Evolutionary conservation across 2,888 invertebrate species (phyloP).

Genomic region (Odiellus spinosus): DNA sequence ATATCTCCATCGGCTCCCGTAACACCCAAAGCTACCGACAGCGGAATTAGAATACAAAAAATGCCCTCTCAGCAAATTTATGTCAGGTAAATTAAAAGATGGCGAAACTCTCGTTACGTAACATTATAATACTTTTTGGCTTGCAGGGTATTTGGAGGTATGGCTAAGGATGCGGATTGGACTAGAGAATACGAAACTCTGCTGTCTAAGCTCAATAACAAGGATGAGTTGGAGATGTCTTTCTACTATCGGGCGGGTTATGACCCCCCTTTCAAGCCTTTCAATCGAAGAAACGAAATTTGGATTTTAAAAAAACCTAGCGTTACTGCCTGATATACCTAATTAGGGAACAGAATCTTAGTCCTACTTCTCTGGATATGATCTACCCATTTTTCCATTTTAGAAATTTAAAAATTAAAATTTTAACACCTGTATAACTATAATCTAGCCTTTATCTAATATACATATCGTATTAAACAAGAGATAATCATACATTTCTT

Average conservation of each 20-base stretch:
- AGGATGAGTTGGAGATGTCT: slow-evolving; percentile 14
- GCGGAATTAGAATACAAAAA: slow-evolving; percentile 18
- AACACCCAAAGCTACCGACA: slow-evolving; percentile 18
- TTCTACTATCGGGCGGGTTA: slow-evolving; percentile 27
- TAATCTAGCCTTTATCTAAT: no score
- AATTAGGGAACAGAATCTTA: no score
- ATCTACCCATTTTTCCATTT: no score
- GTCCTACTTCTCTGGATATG: no score
- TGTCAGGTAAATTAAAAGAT: slow-evolving; percentile 18
- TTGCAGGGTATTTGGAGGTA: slow-evolving; percentile 21
- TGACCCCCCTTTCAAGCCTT: slow-evolving; percentile 28
- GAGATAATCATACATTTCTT: no score
- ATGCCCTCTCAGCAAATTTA: slow-evolving; percentile 18
- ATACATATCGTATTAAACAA: no score
- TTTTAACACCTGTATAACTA: no score
- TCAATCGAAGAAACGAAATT: slow-evolving; percentile 28
- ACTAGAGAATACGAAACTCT: slow-evolving; percentile 16
- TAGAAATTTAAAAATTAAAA: no score
- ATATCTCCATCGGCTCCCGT: slow-evolving; percentile 18
- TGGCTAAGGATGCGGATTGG: slow-evolving; percentile 19
- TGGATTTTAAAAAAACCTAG: slow-evolving; percentile 24
- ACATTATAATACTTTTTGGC: neutral
- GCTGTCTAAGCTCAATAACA: slow-evolving; percentile 12
- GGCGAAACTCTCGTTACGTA: neutral
- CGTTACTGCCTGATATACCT: no score